Conservation (phyloP, 2,113 vertebrate genomes). For the rabbit (Oryctolagus cuniculus) region mOryCun1.1 NC_091433.1:104667001-104667500, state of each 20-base stretch:
- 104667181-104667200: background rate
- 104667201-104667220: background rate
- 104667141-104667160: background rate
- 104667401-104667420: background rate
- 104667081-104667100: background rate
- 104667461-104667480: background rate
- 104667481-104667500: background rate
- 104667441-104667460: background rate
- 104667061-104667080: background rate
- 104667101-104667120: background rate
- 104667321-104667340: background rate
- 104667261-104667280: background rate
- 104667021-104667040: background rate
- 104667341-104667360: background rate
- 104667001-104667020: background rate
- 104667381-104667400: background rate
- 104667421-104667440: background rate
- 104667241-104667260: background rate
- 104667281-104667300: background rate
- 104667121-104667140: background rate
- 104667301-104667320: background rate
- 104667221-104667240: background rate
- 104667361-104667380: background rate
- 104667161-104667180: no score
- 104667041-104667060: background rate